Conservation (phyloP, 2,888 invertebrate genomes). For the Hyalella azteca region DNA sequence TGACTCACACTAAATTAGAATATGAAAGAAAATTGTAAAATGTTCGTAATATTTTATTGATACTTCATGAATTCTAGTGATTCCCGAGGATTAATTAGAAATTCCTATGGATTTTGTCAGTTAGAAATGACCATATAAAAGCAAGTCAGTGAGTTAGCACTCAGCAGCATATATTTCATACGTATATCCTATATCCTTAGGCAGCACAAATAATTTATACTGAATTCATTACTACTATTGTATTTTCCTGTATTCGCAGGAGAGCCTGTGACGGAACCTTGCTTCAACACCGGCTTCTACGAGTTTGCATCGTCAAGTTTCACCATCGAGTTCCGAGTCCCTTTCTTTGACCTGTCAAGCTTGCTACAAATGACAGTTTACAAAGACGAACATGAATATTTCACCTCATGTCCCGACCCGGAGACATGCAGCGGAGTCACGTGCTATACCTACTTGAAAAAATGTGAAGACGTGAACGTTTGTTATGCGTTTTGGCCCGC, state of each 20-base stretch:
- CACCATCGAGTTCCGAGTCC: neutral
- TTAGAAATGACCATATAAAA: no score
- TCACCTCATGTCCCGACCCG: neutral
- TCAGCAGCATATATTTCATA: no score
- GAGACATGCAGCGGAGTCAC: neutral
- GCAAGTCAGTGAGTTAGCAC: no score
- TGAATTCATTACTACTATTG: no score
- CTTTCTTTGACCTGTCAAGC: neutral
- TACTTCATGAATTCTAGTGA: no score
- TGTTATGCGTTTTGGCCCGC: neutral
- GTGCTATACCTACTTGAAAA: neutral
- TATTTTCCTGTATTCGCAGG: neutral
- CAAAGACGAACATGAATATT: neutral
- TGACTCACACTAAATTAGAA: no score
- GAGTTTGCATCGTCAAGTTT: neutral
- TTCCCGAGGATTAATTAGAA: no score
- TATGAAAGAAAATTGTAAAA: no score
- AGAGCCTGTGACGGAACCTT: neutral
- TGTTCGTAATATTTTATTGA: no score
- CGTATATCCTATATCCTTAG: no score
- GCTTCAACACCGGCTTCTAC: neutral
- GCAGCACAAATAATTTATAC: no score
- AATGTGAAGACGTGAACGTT: neutral
- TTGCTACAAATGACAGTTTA: neutral
- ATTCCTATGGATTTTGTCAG: no score